Evolutionary conservation across 2,888 invertebrate species (phyloP), one percentile per base, ranked within the genome.

Genomic region (Mesorhabditis spiculigera): DNA sequence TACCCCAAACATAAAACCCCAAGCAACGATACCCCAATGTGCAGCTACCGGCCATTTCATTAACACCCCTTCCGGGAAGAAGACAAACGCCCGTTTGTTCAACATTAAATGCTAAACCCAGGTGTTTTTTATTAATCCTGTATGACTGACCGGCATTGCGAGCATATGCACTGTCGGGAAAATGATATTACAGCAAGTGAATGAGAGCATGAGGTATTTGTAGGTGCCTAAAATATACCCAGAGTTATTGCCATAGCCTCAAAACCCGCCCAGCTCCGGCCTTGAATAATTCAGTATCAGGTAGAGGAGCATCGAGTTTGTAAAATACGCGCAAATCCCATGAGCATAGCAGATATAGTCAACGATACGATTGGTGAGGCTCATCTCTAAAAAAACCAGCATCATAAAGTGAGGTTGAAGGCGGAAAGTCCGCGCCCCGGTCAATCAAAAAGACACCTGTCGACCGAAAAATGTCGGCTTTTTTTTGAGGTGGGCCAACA

Each of bases 1-100:
- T n/a, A 50, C 58, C n/a, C 58, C 58, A 50, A 50, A 50, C 58
- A 50, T 50, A n/a, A 50, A 50, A 13, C 58, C 58, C 58, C 58
- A 50, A 13, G 10, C 58, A 50, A 50, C 58, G n/a, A 13, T n/a
- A n/a, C 10, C 58, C 58, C 58, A 50, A 50, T 50, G 58, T 13
- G 58, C 58, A 10, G n/a, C 58, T 13, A 50, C n/a, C 58, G 58
- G 58, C 58, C 58, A 50, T n/a, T 50, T 10, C n/a, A n/a, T n/a
- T 13, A 50, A n/a, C 10, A 50, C n/a, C n/a, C 58, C 58, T 50
- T 50, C 58, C 8, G 58, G 58, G 58, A 50, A 50, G 58, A 50
- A 50, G n/a, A 50, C n/a, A 50, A 50, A 50, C 8, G 58, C 58
- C 8, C n/a, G 58, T 13, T n/a, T n/a, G n/a, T 13, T 50, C n/a